Evolutionary conservation across 2,888 invertebrate species (phyloP), one percentile per base, ranked within the genome.

Genomic region (Mythimna albipuncta): DNA sequence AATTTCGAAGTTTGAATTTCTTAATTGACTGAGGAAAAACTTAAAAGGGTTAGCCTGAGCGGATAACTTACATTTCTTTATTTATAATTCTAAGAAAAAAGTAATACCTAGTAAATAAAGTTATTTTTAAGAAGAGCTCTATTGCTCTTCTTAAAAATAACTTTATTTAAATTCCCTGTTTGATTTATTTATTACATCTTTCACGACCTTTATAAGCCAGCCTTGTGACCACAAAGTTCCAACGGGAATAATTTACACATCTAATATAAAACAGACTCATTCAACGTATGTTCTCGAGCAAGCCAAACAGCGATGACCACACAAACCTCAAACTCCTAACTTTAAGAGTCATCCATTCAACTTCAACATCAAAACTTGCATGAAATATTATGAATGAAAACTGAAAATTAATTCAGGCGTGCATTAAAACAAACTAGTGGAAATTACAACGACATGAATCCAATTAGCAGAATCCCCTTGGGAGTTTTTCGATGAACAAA

Each of bases 381-480:
- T 66, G 59, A 68, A 64, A 71, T 76, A 75, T 75, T 81, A 71
- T 74, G 55, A 79, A 75, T 77, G 69, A 65, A 67, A 64, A 74
- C 75, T 72, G 63, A 66, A 76, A 84, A 81, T 77, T 86, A 82
- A 81, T 78, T 75, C 68, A 75, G 68, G 69, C 72, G 26, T 72
- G 62, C 64, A 77, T 77, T 73, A 77, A 85, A 83, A 85, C 21
- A 73, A 77, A 70, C 75, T 64, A 75, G 75, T 75, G 72, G 59
- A 79, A 76, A 79, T 75, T 72, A 77, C 69, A 72, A 35, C 32
- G 74, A 85, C 84, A 82, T 69, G 74, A 81, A 83, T 84, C 82
- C 83, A 86, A 87, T 87, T 87, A 87, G 70, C 76, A 9, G 50
- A 41, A 67, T 64, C 67, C 78, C 69, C 63, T 64, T 65, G 79